Conservation (phyloP, 2,888 invertebrate species). For the Xylota sylvarum region DNA sequence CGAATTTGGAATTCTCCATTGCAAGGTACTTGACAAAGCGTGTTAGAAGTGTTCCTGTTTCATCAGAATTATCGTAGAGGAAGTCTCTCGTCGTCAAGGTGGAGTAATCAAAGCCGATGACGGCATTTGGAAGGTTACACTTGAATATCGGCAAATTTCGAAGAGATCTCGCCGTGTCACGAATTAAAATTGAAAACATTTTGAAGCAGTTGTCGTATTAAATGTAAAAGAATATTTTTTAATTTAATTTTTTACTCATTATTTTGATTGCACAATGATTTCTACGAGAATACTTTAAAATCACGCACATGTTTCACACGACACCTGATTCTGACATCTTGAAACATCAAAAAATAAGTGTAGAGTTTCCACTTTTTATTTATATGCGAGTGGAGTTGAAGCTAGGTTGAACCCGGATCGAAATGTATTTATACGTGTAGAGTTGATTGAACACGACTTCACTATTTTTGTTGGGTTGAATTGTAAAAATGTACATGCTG, state of each 20-base stretch:
- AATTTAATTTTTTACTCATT: slow-evolving; percentile 10
- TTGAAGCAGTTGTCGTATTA: background rate
- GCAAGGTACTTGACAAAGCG: slow-evolving; percentile 84
- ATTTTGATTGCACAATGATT: slow-evolving; percentile 50
- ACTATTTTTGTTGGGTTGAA: no score
- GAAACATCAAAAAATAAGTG: no score
- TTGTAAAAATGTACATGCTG: no score
- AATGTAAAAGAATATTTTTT: background rate
- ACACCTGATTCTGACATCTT: slow-evolving; percentile 22
- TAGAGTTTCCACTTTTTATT: no score
- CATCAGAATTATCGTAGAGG: slow-evolving; percentile 80
- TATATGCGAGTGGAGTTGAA: no score
- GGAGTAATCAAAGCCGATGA: slow-evolving; percentile 77
- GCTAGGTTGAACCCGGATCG: no score
- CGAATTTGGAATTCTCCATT: slow-evolving; percentile 81
- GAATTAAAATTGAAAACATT: slow-evolving; percentile 66
- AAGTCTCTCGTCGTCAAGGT: slow-evolving; percentile 81
- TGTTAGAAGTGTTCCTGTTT: slow-evolving; percentile 81
- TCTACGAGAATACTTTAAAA: background rate
- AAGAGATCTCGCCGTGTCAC: slow-evolving; percentile 59
- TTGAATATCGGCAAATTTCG: slow-evolving; percentile 43
- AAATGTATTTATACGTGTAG: no score
- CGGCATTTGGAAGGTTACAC: slow-evolving; percentile 23
- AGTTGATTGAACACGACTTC: no score
- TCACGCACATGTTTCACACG: slow-evolving; percentile 54